Percentiles rank a stretch among this genome's conserved stretches.
These are phyloP conservation scores for Drosophila kanekoi DNA, from an alignment of 2,888 invertebrate genomes.

Conservation along the genomic window DNA sequence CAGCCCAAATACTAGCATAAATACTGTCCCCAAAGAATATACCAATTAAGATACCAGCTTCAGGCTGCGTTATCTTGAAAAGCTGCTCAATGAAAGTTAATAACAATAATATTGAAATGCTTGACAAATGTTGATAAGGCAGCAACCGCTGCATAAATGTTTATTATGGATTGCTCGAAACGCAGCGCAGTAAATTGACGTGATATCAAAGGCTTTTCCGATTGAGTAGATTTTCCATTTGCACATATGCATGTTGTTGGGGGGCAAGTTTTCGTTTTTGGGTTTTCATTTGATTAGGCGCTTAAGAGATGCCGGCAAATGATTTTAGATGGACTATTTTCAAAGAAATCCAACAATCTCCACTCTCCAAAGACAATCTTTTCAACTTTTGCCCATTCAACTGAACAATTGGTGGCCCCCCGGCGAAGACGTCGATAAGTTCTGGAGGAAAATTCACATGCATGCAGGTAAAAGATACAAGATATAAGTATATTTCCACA, in stretches of 20 bases:
- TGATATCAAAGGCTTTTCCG: conserved; percentile 56
- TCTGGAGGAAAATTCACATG: too few species aligned
- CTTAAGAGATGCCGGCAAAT: background rate
- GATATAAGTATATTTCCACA: too few species aligned
- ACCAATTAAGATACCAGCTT: too few species aligned
- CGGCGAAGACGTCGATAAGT: too few species aligned
- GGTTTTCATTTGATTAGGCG: conserved; percentile 27
- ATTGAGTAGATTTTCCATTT: conserved; percentile 28
- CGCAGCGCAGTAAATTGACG: conserved; percentile 9
- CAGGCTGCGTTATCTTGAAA: background rate
- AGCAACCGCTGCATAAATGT: background rate
- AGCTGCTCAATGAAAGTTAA: background rate
- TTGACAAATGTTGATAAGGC: background rate
- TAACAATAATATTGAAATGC: background rate
- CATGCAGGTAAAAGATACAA: too few species aligned
- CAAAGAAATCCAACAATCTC: too few species aligned
- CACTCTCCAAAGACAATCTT: too few species aligned
- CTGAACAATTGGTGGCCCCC: too few species aligned
- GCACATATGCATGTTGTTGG: conserved; percentile 36
- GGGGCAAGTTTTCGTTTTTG: conserved; percentile 13
- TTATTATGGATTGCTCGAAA: background rate
- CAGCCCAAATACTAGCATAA: too few species aligned
- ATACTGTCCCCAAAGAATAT: too few species aligned
- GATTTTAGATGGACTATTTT: too few species aligned
- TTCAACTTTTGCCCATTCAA: too few species aligned